Percentiles rank a stretch among this genome's conserved stretches.
Conservation (phyloP, 1,140 invertebrate species). For the Drosophila insularis region DNA sequence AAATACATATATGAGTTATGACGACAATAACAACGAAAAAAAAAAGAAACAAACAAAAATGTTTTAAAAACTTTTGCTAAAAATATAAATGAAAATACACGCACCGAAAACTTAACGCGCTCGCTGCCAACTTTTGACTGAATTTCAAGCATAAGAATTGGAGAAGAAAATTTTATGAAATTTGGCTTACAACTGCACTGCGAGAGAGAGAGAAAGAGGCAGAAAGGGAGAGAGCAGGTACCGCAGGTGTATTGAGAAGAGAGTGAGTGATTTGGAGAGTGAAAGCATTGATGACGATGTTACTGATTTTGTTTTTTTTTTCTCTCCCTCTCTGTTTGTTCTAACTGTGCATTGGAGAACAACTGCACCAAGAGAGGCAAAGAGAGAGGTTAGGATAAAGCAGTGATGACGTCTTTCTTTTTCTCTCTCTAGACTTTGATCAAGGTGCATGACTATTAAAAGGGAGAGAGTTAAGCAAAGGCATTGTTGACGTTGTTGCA, state of each 20-base stretch:
- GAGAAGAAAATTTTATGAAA: constrained; percentile 16
- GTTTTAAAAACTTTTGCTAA: not conserved
- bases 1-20: not conserved
- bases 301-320: not conserved
- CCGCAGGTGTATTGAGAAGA: constrained; percentile 8
- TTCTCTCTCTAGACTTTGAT: not conserved
- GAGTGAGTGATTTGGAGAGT: constrained; percentile 20
- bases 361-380: not conserved
- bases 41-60: not conserved
- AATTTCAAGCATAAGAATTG: constrained; percentile 30
- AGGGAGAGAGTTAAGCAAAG: not conserved
- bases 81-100: not conserved
- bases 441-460: not conserved
- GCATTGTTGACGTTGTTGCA: not conserved
- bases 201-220: not conserved
- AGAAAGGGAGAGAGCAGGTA: constrained; percentile 34
- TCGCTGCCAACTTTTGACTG: constrained; percentile 43
- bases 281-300: constrained; percentile 1
- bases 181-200: constrained; percentile 16
- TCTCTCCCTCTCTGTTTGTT: not conserved
- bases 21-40: not conserved
- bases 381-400: not conserved
- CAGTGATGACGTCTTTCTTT: not conserved
- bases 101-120: constrained; percentile 31
- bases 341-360: not conserved